phyloP scores from a whole-genome alignment of 2,113 vertebrate genomes.

The Sylvia atricapilla region DNA sequence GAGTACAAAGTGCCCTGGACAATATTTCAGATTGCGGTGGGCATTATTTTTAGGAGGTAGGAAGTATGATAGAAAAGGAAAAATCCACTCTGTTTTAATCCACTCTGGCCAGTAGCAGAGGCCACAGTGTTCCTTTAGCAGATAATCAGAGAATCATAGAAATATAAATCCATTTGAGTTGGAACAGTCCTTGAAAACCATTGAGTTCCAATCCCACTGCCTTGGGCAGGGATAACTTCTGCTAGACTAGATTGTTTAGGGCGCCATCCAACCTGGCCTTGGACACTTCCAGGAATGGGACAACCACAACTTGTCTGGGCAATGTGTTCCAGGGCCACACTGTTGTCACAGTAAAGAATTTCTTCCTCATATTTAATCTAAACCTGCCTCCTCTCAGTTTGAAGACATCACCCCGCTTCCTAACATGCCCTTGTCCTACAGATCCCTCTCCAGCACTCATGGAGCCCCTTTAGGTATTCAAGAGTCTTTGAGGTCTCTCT shows the following conservation, averaged over 20 bases:
- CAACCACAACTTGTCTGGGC: background rate
- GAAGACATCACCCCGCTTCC: background rate
- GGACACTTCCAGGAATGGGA: background rate
- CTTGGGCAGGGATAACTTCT: background rate
- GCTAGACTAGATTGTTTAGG: background rate
- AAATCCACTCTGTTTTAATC: background rate
- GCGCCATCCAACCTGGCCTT: accelerated
- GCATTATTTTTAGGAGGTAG: background rate
- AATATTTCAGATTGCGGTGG: background rate
- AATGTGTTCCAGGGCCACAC: background rate
- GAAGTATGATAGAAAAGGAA: background rate
- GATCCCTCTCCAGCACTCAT: background rate
- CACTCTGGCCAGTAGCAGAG: background rate
- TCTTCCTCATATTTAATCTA: background rate
- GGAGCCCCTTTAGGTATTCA: background rate
- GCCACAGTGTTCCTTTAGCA: background rate
- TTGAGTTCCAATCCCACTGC: background rate
- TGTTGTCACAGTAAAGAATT: background rate
- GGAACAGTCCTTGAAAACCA: background rate
- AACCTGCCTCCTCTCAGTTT: background rate
- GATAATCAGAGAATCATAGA: background rate
- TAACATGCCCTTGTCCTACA: background rate
- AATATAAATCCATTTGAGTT: background rate
- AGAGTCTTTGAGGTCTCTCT: background rate
- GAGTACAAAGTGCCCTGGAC: background rate